phyloP scores from a whole-genome alignment of 2,888 invertebrate species.

The Subacronicta megacephala region DNA sequence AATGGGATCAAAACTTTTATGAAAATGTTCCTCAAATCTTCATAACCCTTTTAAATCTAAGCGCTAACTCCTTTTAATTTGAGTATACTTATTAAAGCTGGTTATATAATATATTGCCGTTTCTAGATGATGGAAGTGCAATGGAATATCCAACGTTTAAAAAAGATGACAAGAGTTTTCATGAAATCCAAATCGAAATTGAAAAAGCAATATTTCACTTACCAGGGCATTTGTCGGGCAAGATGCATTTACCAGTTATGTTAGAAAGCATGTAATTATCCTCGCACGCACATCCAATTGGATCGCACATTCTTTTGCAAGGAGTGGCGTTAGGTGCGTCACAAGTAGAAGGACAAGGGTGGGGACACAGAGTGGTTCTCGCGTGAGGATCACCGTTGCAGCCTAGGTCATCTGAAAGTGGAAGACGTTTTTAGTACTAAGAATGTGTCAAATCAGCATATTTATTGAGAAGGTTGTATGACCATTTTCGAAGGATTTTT shows the following conservation, averaged over 20 bases:
- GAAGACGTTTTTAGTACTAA: neutral
- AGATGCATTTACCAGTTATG: conserved; percentile 58
- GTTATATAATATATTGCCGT: too few species aligned
- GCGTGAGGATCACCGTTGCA: conserved; percentile 67
- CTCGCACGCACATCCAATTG: conserved; percentile 66
- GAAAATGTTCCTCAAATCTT: too few species aligned
- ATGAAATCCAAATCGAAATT: too few species aligned
- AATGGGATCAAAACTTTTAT: too few species aligned
- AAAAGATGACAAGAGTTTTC: too few species aligned
- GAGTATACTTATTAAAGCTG: too few species aligned
- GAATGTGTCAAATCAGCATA: neutral
- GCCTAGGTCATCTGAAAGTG: conserved; percentile 41
- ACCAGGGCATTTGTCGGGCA: conserved; percentile 66
- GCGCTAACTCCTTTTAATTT: too few species aligned
- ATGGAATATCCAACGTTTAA: too few species aligned
- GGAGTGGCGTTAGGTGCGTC: conserved; percentile 51
- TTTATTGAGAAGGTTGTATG: too few species aligned
- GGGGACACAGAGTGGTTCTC: conserved; percentile 54
- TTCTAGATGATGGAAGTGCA: too few species aligned
- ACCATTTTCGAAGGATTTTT: too few species aligned
- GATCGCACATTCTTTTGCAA: conserved; percentile 55
- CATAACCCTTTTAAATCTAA: too few species aligned
- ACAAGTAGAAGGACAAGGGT: conserved; percentile 66
- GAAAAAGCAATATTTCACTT: conserved; percentile 16
- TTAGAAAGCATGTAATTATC: conserved; percentile 58